Evolutionary conservation across 2,888 invertebrate species (phyloP).

Genomic region (Psylliodes chrysocephalus): DNA sequence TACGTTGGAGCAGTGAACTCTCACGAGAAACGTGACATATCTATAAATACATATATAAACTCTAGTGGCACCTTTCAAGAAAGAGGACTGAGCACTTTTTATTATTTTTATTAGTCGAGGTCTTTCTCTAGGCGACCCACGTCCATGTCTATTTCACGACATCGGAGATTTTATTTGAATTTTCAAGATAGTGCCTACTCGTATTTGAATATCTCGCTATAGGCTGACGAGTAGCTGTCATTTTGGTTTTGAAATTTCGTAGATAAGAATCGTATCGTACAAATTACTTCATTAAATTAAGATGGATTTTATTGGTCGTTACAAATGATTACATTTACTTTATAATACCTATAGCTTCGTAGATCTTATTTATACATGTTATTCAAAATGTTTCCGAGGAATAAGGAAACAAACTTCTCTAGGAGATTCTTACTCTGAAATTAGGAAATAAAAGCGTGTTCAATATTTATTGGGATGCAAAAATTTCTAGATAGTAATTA

Average conservation of each 20-base stretch:
- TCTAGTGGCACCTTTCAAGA: slow-evolving; percentile 10
- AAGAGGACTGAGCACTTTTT: slow-evolving; percentile 23
- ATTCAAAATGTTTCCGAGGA: too few relatives aligned
- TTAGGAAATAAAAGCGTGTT: too few relatives aligned
- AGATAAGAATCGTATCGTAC: neutral
- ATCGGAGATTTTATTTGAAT: neutral
- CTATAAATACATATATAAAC: slow-evolving; percentile 46
- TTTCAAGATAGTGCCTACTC: slow-evolving; percentile 12
- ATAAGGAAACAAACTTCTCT: too few relatives aligned
- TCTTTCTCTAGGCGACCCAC: slow-evolving; percentile 13
- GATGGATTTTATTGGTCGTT: too few relatives aligned
- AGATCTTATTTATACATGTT: too few relatives aligned
- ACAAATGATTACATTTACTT: too few relatives aligned
- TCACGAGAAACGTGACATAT: slow-evolving; percentile 37
- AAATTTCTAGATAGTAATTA: too few relatives aligned
- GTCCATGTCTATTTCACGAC: slow-evolving; percentile 7
- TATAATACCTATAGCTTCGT: too few relatives aligned
- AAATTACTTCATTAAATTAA: neutral
- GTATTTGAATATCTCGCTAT: neutral
- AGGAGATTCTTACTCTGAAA: too few relatives aligned
- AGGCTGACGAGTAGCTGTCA: neutral
- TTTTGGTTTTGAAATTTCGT: neutral
- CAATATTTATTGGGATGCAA: too few relatives aligned
- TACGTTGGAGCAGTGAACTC: slow-evolving; percentile 39
- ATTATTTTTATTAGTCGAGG: slow-evolving; percentile 7